A percentile compares a stretch with the other conserved stretches of the same genome.
Conservation (phyloP, 2,888 invertebrate genomes). For the Calliphora vomitoria region DNA sequence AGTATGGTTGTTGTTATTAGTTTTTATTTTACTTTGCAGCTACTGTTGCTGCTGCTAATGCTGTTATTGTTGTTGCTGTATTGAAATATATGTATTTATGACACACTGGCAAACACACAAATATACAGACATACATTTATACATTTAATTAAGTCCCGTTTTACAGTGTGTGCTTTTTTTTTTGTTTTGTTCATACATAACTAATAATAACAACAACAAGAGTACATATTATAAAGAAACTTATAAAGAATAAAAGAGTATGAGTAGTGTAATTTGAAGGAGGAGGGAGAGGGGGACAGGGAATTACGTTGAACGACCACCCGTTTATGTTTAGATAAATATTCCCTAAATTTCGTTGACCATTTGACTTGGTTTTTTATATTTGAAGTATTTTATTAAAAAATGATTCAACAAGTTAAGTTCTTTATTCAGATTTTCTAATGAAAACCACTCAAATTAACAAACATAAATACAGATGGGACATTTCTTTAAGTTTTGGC, state of each 20-base stretch:
- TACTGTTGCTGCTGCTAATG: neutral
- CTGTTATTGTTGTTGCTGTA: slow-evolving; percentile 5
- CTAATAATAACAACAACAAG: slow-evolving; percentile 2
- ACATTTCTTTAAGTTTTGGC: neutral
- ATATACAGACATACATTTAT: slow-evolving; percentile 16
- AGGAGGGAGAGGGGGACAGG: neutral
- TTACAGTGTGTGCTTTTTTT: slow-evolving; percentile 35
- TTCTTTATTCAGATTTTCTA: slow-evolving; percentile 36
- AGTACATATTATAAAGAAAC: slow-evolving; percentile 3
- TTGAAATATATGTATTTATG: slow-evolving; percentile 22
- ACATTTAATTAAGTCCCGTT: slow-evolving; percentile 67
- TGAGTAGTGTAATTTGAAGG: neutral
- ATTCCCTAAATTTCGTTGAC: slow-evolving; percentile 39
- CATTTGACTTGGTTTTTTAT: slow-evolving; percentile 31
- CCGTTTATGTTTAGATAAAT: slow-evolving; percentile 61
- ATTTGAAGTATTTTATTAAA: slow-evolving; percentile 53
- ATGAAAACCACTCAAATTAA: slow-evolving; percentile 54
- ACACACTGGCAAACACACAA: slow-evolving; percentile 28
- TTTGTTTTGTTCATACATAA: slow-evolving; percentile 1
- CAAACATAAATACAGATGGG: slow-evolving; percentile 61
- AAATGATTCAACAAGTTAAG: slow-evolving; percentile 50
- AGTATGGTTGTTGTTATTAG: slow-evolving; percentile 31
- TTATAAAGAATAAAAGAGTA: slow-evolving; percentile 7
- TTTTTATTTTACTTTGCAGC: neutral
- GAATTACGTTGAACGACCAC: slow-evolving; percentile 45